Evolutionary conservation across 2,888 invertebrate genomes (phyloP).

Genomic region (Linhomoeus sp.): DNA sequence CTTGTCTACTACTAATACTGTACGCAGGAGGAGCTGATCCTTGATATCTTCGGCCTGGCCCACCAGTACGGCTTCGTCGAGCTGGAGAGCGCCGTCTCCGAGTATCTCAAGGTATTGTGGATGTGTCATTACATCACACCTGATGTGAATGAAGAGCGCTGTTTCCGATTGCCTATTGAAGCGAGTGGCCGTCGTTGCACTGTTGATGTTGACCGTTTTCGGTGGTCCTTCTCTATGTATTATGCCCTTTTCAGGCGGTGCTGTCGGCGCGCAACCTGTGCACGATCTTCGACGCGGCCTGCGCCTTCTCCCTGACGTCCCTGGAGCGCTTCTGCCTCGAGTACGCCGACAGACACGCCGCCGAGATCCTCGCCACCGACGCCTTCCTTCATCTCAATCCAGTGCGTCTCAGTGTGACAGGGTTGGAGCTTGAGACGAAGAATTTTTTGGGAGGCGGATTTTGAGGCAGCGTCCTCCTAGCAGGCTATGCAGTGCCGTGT

Average conservation of each 20-base stretch:
- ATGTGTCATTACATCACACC: not conserved
- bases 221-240: too few species aligned
- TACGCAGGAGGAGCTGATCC: constrained; percentile 31
- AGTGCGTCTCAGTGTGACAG: constrained; percentile 31
- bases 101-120: constrained; percentile 55
- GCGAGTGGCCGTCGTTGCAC: too few species aligned
- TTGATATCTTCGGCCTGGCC: constrained; percentile 56
- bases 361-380: constrained; percentile 59
- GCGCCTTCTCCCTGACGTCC: constrained; percentile 43
- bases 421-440: too few species aligned
- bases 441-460: too few species aligned
- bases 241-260: constrained; percentile 41
- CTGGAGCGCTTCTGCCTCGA: constrained; percentile 57
- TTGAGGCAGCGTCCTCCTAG: too few species aligned
- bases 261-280: constrained; percentile 73
- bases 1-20: too few species aligned
- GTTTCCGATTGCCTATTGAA: too few species aligned
- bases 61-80: constrained; percentile 88
- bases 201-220: too few species aligned
- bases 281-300: constrained; percentile 76
- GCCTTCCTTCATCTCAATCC: constrained; percentile 62
- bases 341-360: constrained; percentile 73
- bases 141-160: too few species aligned
- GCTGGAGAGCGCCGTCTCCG: constrained; percentile 71
- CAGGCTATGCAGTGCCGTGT: too few species aligned